These are phyloP conservation scores for Karalla daura DNA, from an alignment of 2,797 vertebrate genomes.

Conservation along the genomic window DNA sequence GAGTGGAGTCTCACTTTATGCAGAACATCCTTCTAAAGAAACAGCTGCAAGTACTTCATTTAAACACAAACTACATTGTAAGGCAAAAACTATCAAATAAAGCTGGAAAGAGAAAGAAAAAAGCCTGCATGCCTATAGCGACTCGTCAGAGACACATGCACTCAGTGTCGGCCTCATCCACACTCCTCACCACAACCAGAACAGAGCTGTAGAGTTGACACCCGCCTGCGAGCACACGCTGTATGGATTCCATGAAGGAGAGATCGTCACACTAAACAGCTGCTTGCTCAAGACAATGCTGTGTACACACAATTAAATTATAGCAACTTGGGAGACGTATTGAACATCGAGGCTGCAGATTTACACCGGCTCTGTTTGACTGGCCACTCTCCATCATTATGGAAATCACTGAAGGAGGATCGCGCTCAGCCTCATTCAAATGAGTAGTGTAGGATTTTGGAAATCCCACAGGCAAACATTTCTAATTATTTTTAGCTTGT, in stretches of 20 bases:
- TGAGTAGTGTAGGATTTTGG: conserved; percentile 13
- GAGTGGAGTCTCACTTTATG: too few relatives aligned
- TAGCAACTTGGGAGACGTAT: conserved; percentile 3
- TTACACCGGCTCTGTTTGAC: conserved; percentile 8
- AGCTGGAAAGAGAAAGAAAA: too few relatives aligned
- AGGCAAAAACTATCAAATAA: too few relatives aligned
- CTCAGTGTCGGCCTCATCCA: too few relatives aligned
- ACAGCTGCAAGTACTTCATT: too few relatives aligned
- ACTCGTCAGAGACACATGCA: too few relatives aligned
- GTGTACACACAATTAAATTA: conserved; percentile 25
- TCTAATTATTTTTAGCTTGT: conserved; percentile 20
- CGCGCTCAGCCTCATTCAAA: conserved; percentile 15
- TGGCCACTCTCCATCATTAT: conserved; percentile 12
- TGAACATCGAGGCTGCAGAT: neutral
- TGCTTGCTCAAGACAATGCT: conserved; percentile 21
- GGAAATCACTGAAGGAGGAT: conserved; percentile 30
- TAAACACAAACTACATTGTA: too few relatives aligned
- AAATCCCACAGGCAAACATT: conserved; percentile 13
- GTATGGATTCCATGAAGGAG: conserved; percentile 12
- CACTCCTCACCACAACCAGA: too few relatives aligned
- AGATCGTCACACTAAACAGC: conserved; percentile 18
- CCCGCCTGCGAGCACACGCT: conserved; percentile 21
- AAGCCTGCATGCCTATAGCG: too few relatives aligned
- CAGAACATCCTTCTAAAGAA: too few relatives aligned
- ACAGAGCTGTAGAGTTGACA: too few relatives aligned